These are phyloP conservation scores for Hoplodrina blanda DNA, from an alignment of 2,888 invertebrate genomes.

Conservation along the genomic window DNA sequence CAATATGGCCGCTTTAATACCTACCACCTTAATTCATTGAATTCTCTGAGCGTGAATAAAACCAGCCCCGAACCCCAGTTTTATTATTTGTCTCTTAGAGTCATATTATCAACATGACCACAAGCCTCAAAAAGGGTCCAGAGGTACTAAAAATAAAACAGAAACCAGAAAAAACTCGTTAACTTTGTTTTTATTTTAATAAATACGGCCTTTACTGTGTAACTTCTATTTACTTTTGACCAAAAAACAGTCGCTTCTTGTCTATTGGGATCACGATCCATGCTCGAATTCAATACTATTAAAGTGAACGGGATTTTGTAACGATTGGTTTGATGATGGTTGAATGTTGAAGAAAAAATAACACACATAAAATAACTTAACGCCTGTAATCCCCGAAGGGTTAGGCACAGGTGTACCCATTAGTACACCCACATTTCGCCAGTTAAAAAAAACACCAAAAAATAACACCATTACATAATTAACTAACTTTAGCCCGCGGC, in stretches of 20 bases:
- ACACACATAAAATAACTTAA: too few species aligned
- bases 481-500: too few species aligned
- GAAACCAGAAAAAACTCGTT: slow-evolving; percentile 47
- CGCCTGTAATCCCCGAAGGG: too few species aligned
- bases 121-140: slow-evolving; percentile 40
- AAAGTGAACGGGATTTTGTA: too few species aligned
- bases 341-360: too few species aligned
- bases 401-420: too few species aligned
- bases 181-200: slow-evolving; percentile 45
- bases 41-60: slow-evolving; percentile 28
- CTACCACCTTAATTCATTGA: slow-evolving; percentile 39
- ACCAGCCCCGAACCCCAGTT: slow-evolving; percentile 31
- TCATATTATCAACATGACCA: slow-evolving; percentile 50
- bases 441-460: too few species aligned
- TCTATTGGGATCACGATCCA: not conserved
- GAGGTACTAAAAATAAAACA: slow-evolving; percentile 38
- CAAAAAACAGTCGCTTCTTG: not conserved
- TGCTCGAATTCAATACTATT: too few species aligned
- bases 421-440: too few species aligned
- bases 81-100: slow-evolving; percentile 45
- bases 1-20: slow-evolving; percentile 30
- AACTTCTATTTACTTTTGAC: slow-evolving; percentile 16
- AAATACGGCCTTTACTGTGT: slow-evolving; percentile 16
- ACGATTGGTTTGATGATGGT: too few species aligned
- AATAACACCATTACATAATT: too few species aligned